These are phyloP conservation scores for Pterobdella sp. DNA, from an alignment of 2,888 invertebrate genomes.

Conservation along the genomic window DNA sequence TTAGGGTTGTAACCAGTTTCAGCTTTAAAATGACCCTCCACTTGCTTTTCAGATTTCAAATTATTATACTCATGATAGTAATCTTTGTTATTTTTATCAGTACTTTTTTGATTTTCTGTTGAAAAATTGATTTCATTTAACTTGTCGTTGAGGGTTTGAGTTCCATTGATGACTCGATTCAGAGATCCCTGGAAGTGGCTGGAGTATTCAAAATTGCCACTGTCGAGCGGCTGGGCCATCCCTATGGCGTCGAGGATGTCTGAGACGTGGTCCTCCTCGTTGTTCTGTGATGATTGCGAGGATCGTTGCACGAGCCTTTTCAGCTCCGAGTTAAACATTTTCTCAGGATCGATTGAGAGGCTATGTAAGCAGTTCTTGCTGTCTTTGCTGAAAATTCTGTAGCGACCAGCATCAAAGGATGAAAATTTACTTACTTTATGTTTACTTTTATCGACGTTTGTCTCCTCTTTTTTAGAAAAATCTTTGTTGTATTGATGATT, in stretches of 20 bases:
- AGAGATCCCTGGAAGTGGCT: neutral
- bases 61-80: neutral
- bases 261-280: slow-evolving; percentile 27
- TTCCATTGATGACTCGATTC: slow-evolving; percentile 4
- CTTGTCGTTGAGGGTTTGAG: neutral
- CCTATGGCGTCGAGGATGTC: slow-evolving; percentile 28
- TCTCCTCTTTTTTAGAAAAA: neutral
- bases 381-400: neutral
- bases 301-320: neutral
- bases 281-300: slow-evolving; percentile 6
- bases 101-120: neutral
- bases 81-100: neutral
- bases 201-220: neutral
- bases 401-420: neutral
- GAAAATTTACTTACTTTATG: neutral
- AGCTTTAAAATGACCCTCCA: neutral
- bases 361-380: neutral
- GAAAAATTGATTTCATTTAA: neutral
- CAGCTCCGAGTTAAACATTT: slow-evolving; percentile 4
- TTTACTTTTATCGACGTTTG: neutral
- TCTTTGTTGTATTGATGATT: too few species aligned
- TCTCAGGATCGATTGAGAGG: slow-evolving; percentile 10
- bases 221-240: neutral
- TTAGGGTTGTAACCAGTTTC: neutral
- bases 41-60: neutral